phyloP scores from a whole-genome alignment of 2,113 vertebrate genomes.

The Crocuta crocuta region DNA sequence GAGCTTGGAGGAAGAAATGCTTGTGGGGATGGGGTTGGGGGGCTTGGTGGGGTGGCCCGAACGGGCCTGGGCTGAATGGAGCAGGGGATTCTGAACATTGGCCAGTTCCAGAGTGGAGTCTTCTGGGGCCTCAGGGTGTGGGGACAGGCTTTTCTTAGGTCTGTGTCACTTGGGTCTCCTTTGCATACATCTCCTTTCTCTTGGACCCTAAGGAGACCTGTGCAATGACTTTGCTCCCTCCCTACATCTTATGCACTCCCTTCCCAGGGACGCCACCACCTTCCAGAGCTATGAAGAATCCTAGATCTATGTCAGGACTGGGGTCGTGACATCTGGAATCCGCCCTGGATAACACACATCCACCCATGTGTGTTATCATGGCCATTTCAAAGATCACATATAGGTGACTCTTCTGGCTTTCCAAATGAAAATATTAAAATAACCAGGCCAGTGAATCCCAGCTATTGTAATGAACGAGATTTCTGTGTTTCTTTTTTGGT shows the following conservation, averaged over 20 bases:
- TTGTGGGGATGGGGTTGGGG: too few species aligned
- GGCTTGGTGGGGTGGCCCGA: neutral
- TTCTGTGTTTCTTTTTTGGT: neutral
- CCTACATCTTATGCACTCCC: too few species aligned
- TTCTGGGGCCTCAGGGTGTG: accelerated
- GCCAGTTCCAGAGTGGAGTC: neutral
- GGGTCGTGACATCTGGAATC: accelerated
- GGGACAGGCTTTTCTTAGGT: neutral
- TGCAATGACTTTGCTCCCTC: neutral
- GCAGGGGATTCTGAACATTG: neutral
- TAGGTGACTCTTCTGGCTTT: neutral
- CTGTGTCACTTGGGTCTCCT: neutral
- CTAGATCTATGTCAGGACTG: neutral
- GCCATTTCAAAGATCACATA: neutral
- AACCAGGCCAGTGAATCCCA: neutral
- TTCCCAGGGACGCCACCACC: neutral
- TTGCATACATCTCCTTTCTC: neutral
- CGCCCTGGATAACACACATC: too few species aligned
- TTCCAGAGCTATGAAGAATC: neutral
- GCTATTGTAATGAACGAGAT: neutral
- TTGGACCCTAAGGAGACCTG: neutral
- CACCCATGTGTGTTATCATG: accelerated
- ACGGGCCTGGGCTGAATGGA: neutral
- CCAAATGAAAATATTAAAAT: neutral
- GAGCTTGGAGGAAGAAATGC: neutral